Base-by-base conservation (phyloP, 2,113 vertebrate species). In the Rhegmatorhina hoffmannsi region DNA sequence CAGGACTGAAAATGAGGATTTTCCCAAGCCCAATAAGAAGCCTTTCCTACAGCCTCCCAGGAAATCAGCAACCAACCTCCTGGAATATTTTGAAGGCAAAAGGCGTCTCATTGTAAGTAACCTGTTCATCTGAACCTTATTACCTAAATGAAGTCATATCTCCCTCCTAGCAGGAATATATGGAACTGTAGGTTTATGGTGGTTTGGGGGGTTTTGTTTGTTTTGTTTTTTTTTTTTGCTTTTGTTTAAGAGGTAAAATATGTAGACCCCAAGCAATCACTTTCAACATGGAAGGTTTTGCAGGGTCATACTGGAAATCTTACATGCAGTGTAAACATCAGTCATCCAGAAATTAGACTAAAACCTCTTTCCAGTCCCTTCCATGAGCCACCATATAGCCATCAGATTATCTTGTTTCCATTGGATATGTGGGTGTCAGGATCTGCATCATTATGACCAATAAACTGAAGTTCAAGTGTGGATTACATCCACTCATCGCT, bases 61-160 rank as follows among this genome's bases (percentile, higher is more conserved):
- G 82, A 98, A 98, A 95, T 96, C 98, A 1, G 97, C 98, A 94
- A 87, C 96, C 2, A 97, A 98, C 63, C 98, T 99, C 87, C 96
- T 99, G 97, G 98, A 98, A 43, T 98, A 99, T 96, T 99, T 99
- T 97, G 99, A 99, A 97, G 99, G 98, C 97, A 98, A 98, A 95
- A 98, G 99, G 77, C 97, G 99, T 24, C 98, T 99, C 47, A 97
- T 99, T 83, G 99, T 99, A 97, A 99, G 99, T 98, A 94, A 76
- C 47, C 77, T 1, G 0, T 90, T 69, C 19, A 69, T 68, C 46
- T 94, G n/a, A 58, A 75, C 84, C 43, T 84, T 84, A 53, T 38
- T 82, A 50, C 67, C 10, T 81, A 79, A 50, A 58, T 36, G 13
- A 77, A 92, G 34, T 66, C 1, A 0, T 33, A 36, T 63, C 19